Conservation (phyloP, 2,888 invertebrate species). For the Macrophya annulata region DNA sequence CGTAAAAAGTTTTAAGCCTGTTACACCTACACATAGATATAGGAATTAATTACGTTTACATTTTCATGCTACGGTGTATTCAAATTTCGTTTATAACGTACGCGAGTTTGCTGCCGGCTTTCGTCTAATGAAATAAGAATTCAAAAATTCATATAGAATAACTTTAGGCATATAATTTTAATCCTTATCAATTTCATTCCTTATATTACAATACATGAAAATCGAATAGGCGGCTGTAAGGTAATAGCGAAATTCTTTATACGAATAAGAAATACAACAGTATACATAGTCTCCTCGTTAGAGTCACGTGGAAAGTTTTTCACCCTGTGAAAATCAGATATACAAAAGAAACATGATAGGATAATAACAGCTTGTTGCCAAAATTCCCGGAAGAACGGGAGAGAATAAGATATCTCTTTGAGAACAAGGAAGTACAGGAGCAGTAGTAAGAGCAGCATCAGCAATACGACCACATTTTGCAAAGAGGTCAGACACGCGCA, state of each 20-base stretch:
- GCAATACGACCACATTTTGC: slow-evolving; percentile 54
- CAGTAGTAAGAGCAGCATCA: neutral
- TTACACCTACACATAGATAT: neutral
- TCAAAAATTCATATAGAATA: neutral
- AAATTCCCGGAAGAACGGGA: slow-evolving; percentile 10
- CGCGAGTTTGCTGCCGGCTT: neutral
- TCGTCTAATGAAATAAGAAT: neutral
- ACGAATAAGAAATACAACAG: neutral
- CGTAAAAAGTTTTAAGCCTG: slow-evolving; percentile 21
- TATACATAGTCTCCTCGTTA: slow-evolving; percentile 5
- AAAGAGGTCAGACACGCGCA: slow-evolving; percentile 72
- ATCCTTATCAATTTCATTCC: neutral
- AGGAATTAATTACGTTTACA: slow-evolving; percentile 32
- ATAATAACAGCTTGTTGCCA: slow-evolving; percentile 23
- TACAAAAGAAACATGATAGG: slow-evolving; percentile 27
- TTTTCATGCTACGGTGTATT: neutral
- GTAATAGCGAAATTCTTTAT: neutral
- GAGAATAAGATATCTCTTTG: neutral
- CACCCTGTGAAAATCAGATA: neutral
- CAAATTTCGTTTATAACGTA: slow-evolving; percentile 28
- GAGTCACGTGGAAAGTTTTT: slow-evolving; percentile 20
- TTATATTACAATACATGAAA: neutral
- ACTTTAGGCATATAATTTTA: neutral
- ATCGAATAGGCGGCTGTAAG: neutral
- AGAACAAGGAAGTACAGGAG: neutral